Percentiles rank a stretch among this genome's conserved stretches.
phyloP scores from a whole-genome alignment of 2,797 vertebrate species.

The Hydrophis major region DNA sequence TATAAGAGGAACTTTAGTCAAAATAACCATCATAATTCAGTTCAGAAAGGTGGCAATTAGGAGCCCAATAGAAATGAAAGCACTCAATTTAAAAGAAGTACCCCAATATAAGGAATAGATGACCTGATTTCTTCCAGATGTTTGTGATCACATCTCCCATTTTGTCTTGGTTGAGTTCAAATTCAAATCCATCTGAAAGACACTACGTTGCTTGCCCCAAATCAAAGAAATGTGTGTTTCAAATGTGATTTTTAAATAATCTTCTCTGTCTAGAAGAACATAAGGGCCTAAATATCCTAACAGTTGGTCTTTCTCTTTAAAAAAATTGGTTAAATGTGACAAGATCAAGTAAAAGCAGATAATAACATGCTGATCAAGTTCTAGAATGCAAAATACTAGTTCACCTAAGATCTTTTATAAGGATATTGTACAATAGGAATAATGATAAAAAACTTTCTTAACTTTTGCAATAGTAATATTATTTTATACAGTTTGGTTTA shows the following conservation, averaged over 20 bases:
- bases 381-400: conserved; percentile 27
- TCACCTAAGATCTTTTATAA: conserved; percentile 24
- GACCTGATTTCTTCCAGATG: not conserved
- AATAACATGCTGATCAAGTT: rapidly evolving
- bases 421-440: conserved; percentile 43
- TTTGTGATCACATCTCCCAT: not conserved
- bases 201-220: not conserved
- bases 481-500: rapidly evolving
- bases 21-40: not conserved
- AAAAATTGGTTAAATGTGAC: not conserved
- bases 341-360: not conserved
- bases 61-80: not conserved
- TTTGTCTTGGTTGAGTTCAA: not conserved
- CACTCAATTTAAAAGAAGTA: not conserved
- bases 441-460: conserved; percentile 21
- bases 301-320: not conserved
- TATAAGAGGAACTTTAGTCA: not conserved
- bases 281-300: not conserved
- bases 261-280: not conserved
- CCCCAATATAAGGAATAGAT: not conserved
- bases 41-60: not conserved
- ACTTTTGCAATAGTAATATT: rapidly evolving
- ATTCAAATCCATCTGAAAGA: not conserved
- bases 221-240: not conserved
- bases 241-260: not conserved